Conservation (phyloP, 2,888 invertebrate genomes). For the Agrochola litura region DNA sequence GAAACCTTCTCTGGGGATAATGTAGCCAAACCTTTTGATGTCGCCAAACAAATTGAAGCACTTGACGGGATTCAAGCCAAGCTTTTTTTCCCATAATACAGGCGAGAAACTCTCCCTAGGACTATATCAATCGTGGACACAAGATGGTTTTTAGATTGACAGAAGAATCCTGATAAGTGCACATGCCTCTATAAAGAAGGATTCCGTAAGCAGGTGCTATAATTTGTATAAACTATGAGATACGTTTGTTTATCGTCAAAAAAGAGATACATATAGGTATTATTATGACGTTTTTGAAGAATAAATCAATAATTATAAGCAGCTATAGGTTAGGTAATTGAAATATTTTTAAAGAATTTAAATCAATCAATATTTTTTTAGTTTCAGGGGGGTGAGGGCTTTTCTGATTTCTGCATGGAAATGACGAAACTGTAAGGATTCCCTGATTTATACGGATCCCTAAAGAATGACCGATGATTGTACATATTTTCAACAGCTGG, state of each 20-base stretch:
- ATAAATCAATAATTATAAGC: not conserved
- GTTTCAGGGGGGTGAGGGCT: not conserved
- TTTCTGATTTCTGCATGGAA: not conserved
- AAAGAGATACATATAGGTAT: not conserved
- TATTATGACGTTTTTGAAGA: not conserved
- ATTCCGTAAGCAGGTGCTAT: not conserved
- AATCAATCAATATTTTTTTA: not conserved
- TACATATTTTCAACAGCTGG: slow-evolving; percentile 69
- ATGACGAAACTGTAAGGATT: slow-evolving; percentile 19
- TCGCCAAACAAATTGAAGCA: slow-evolving; percentile 85
- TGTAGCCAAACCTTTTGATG: slow-evolving; percentile 79
- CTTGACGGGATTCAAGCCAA: slow-evolving; percentile 82
- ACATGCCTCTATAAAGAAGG: not conserved
- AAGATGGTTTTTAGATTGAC: slow-evolving; percentile 62
- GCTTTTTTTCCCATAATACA: slow-evolving; percentile 83
- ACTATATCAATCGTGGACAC: slow-evolving; percentile 77
- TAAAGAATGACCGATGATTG: slow-evolving; percentile 72
- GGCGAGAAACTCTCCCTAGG: slow-evolving; percentile 71
- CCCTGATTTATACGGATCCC: not conserved
- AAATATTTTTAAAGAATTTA: no score
- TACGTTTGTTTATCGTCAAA: not conserved
- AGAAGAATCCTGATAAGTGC: slow-evolving; percentile 11
- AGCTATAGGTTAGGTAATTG: not conserved
- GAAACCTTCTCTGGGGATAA: slow-evolving; percentile 69
- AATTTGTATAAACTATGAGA: not conserved